These are phyloP conservation scores for Margarornis squamiger DNA, from an alignment of 2,797 vertebrate species.

Conservation along the genomic window DNA sequence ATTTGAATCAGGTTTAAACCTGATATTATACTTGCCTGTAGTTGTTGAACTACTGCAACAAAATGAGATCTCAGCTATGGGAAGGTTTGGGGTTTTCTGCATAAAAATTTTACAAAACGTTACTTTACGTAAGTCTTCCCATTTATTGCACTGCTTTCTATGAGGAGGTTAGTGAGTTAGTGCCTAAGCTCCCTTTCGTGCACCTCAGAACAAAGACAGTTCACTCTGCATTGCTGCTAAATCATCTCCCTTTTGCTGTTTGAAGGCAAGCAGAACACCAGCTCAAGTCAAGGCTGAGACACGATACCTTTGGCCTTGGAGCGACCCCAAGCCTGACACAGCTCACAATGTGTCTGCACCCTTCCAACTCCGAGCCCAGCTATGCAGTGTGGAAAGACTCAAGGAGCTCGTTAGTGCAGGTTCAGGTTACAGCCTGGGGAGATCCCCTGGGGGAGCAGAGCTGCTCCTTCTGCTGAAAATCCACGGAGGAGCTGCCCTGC, in stretches of 20 bases:
- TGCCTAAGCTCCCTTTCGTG: background rate
- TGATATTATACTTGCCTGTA: background rate
- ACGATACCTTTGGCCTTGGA: slow-evolving; percentile 1
- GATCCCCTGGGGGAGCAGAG: background rate
- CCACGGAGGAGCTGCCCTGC: rapidly evolving
- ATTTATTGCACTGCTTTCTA: background rate
- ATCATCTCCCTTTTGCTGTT: background rate
- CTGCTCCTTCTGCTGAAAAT: background rate
- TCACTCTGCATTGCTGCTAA: background rate
- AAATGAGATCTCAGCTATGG: background rate
- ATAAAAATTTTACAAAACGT: background rate
- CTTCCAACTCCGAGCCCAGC: background rate
- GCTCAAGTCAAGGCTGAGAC: background rate
- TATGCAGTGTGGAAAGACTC: slow-evolving; percentile 24
- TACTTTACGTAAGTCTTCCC: background rate
- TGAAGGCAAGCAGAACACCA: background rate
- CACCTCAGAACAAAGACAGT: background rate
- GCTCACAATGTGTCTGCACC: background rate
- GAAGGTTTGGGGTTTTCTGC: background rate
- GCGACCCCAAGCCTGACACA: background rate
- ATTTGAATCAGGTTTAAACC: background rate
- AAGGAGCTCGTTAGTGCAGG: slow-evolving; percentile 26
- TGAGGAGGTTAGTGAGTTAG: background rate
- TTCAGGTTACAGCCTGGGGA: slow-evolving; percentile 10
- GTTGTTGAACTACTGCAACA: background rate